Percentiles rank a stretch among this genome's conserved stretches.
phyloP scores from a whole-genome alignment of 2,113 vertebrate species.

The Pituophis catenifer region DNA sequence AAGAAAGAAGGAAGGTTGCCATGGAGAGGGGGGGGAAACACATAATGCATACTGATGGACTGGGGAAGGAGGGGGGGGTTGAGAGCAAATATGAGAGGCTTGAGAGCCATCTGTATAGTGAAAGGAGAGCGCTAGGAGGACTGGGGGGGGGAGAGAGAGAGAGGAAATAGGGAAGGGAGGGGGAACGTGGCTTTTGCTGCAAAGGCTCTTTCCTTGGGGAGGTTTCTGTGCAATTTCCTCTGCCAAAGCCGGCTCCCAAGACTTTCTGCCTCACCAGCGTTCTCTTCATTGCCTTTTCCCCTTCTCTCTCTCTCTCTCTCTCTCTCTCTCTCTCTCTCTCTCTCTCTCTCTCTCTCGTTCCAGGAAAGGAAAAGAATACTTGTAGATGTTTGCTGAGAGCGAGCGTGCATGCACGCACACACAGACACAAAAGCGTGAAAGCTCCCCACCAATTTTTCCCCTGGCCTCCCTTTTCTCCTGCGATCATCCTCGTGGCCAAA shows the following conservation, averaged over 20 bases:
- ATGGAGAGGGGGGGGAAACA: conserved; percentile 48
- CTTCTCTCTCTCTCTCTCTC: background rate
- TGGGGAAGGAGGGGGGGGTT: conserved; percentile 5
- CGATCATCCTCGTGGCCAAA: conserved; percentile 2
- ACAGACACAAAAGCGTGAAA: background rate
- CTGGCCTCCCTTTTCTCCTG: background rate
- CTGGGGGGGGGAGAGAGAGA: background rate
- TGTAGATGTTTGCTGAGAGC: background rate
- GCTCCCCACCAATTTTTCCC: no score
- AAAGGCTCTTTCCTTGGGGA: conserved; percentile 1
- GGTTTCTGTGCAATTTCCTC: conserved; percentile 3
- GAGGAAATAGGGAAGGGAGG: background rate
- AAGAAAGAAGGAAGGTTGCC: conserved; percentile 55
- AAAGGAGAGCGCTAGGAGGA: background rate
- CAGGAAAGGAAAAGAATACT: background rate
- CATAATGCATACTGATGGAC: conserved; percentile 59
- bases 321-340: background rate
- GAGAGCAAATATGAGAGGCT: conserved; percentile 20
- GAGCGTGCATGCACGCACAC: background rate
- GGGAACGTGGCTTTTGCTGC: background rate
- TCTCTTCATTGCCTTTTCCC: background rate
- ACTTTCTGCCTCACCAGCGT: background rate
- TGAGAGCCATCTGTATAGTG: conserved; percentile 19
- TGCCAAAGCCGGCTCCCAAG: background rate
- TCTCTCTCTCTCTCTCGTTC: no score